Conservation (phyloP, 2,113 vertebrate genomes). For the Paradoxurus hermaphroditus region DNA sequence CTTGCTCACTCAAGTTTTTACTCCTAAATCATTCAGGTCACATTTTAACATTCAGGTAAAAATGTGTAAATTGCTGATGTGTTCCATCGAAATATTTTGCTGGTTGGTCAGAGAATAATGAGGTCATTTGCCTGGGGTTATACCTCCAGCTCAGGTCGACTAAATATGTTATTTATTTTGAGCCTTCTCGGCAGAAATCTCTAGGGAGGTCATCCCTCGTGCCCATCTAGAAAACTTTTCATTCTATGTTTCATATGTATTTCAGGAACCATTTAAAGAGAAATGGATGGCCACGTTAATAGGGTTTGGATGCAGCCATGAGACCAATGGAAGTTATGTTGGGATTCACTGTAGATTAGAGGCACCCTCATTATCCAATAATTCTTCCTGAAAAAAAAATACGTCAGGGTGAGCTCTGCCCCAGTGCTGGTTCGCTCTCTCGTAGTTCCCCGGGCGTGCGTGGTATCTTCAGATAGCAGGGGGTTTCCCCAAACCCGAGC, state of each 20-base stretch:
- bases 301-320: not conserved
- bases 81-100: not conserved
- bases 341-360: not conserved
- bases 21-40: not conserved
- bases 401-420: not conserved
- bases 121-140: not conserved
- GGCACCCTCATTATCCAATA: not conserved
- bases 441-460: fast-evolving
- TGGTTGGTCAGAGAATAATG: not conserved
- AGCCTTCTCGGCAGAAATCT: not conserved
- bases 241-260: not conserved
- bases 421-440: not conserved
- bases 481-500: not conserved
- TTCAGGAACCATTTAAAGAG: not conserved
- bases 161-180: not conserved
- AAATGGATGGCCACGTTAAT: not conserved
- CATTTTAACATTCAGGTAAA: not conserved
- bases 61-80: not conserved
- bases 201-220: not conserved
- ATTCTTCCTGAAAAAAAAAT: not conserved
- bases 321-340: not conserved
- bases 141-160: not conserved
- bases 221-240: not conserved
- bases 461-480: not conserved
- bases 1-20: not conserved